Percentiles rank a stretch among this genome's conserved stretches.
Conservation (phyloP, 2,113 vertebrate species). For the Platysternon megacephalum region DNA sequence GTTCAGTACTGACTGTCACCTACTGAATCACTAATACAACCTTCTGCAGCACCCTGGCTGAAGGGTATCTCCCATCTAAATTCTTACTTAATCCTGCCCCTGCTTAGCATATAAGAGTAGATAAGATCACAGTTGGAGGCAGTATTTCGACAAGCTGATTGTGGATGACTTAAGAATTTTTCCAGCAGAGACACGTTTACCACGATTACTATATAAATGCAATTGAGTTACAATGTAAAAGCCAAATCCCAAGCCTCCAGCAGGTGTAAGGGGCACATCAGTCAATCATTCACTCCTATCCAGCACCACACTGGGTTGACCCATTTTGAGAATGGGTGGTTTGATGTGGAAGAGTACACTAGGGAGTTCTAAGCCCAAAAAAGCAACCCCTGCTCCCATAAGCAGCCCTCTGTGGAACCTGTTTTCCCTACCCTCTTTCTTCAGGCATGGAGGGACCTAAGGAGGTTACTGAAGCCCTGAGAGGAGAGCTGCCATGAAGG, state of each 20-base stretch:
- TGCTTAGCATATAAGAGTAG: neutral
- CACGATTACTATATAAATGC: neutral
- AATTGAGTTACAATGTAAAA: neutral
- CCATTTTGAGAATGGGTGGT: neutral
- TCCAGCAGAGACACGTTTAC: neutral
- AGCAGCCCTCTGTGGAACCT: neutral
- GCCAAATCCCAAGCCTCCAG: neutral
- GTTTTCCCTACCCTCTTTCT: neutral
- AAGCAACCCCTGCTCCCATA: neutral
- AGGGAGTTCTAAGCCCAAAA: neutral
- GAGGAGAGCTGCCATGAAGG: neutral
- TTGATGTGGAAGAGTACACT: neutral
- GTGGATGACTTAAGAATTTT: neutral
- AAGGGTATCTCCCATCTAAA: neutral
- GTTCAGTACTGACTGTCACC: fast-evolving
- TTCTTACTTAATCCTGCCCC: neutral
- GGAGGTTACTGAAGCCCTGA: neutral
- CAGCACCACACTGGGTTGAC: neutral
- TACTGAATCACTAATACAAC: neutral
- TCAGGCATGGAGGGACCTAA: neutral
- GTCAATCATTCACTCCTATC: neutral
- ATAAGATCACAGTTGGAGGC: slow-evolving; percentile 42
- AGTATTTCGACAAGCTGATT: slow-evolving; percentile 15
- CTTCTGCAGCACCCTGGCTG: neutral
- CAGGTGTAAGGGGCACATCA: neutral